Base-by-base conservation (phyloP, 37 sponge, comb jelly and placozoan genomes). In the Oscarella lobularis region DNA sequence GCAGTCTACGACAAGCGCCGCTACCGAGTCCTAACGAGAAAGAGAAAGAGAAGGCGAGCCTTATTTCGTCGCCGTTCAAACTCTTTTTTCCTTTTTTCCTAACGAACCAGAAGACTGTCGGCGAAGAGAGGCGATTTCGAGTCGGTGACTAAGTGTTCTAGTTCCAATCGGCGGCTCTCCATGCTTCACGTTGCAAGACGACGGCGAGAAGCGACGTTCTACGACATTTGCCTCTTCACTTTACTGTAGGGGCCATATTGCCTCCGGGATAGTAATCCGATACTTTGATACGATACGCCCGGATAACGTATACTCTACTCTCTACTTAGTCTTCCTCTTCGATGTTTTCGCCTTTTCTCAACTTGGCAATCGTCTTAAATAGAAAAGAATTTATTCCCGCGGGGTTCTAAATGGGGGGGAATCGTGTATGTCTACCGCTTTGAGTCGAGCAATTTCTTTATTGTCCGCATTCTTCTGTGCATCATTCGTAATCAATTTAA, bases 1-100 rank as follows among this genome's bases (percentile, higher is more conserved):
- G 60, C 87, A 84, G 79, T 96, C 97, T 6, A 76, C 41, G 35
- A 70, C 86, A 0, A 96, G 77, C 33, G 97, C 97, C 32, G 82
- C 38, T 3, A 96, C 81, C 0, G 90, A 83, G 76, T 90, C 95
- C 95, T 95, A 75, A 69, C 68, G 40, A n/a, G 30, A 20, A 69
- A 69, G 30, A 69, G 72, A 69, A 6, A 69, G 32, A 29, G 72
- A 14, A 69, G 72, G 27, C 6, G 72, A 69, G 72, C 6, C 6
- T 9, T 31, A 33, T 31, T 29, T 6, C 6, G 32, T 9, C 20
- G 32, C 20, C 9, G 48, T 30, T 60, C 41, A 76, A 76, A 31
- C 60, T 48, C 60, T n/a, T n/a, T n/a, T n/a, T n/a, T n/a, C n/a
- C n/a, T n/a, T n/a, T n/a, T n/a, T n/a, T n/a, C n/a, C n/a, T n/a